Base-by-base conservation (phyloP, 2,888 invertebrate genomes). In the Apotomis capreana region DNA sequence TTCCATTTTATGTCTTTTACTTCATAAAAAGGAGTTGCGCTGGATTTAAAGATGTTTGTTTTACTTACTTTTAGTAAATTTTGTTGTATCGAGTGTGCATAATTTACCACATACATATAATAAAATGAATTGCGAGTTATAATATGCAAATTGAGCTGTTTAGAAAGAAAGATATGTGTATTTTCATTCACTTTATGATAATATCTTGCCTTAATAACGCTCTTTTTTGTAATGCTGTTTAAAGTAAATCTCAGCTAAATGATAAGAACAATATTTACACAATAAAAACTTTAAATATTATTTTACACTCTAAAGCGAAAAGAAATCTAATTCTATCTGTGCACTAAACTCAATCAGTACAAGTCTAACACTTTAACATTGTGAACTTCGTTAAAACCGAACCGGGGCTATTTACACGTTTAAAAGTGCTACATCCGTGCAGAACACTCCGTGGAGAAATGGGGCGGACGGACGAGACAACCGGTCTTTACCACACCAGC, bases 331-430 rank as follows among this genome's bases (percentile, higher is more conserved):
- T 49, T 49, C 49, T 51, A 51, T 49, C 37, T 36, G 36, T 62
- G 51, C n/a, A 8, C 1, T 13, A 62, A 62, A 62, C 51, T 51
- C 62, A 51, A 62, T 62, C 62, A 62, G 62, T 4, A n/a, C 37
- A 12, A 8, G 60, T 61, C 46, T 49, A 49, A 61, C 60, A 36
- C 62, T 62, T 62, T 61, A 51, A 51, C 51, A 62, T 36, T n/a
- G 62, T 62, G 13, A 62, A 62, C n/a, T 51, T 62, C 37, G 62
- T 51, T 51, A 51, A 9, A 13, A n/a, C 8, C 51, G 51, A 46
- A 60, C 60, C 12, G 9, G n/a, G 36, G 62, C 12, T 61, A n/a
- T 61, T 52, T 51, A 36, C 51, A 62, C 62, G 49, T 52, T 62
- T 51, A 62, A 49, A 62, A 62, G 51, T 52, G 62, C 9, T 62